A percentile compares a stretch with the other conserved stretches of the same genome.
Evolutionary conservation across 2,113 vertebrate genomes (phyloP).

Genomic region (Corynorhinus townsendii): DNA sequence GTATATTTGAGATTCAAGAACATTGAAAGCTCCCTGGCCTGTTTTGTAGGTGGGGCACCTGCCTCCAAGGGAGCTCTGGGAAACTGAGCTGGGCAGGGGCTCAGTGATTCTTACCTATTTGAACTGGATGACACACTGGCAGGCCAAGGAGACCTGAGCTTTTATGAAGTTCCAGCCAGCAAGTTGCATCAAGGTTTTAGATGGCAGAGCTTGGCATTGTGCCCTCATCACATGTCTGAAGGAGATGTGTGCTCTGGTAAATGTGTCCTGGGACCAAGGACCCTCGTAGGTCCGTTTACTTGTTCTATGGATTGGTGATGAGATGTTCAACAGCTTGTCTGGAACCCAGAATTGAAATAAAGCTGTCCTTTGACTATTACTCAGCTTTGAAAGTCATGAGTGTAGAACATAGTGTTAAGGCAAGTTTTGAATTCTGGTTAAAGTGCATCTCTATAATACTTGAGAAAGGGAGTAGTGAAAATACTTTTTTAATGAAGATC

Average conservation of each 20-base stretch:
- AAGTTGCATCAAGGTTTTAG: conserved; percentile 60
- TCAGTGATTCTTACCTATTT: background rate
- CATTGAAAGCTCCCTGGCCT: background rate
- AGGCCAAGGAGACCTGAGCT: conserved; percentile 49
- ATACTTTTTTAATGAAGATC: background rate
- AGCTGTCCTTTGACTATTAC: background rate
- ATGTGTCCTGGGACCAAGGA: background rate
- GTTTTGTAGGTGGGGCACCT: background rate
- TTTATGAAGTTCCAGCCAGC: conserved; percentile 46
- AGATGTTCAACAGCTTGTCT: background rate
- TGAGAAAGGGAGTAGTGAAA: background rate
- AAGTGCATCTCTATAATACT: background rate
- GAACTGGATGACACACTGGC: background rate
- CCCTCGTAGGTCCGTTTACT: background rate
- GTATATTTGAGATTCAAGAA: background rate
- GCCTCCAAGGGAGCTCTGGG: background rate
- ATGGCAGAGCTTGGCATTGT: conserved; percentile 48
- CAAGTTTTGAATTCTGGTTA: background rate
- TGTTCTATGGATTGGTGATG: background rate
- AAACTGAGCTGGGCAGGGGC: background rate
- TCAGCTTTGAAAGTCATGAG: background rate
- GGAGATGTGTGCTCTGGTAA: conserved; percentile 3
- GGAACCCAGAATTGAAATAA: background rate
- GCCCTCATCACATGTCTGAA: conserved; percentile 59
- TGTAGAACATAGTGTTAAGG: background rate